Percentiles rank a stretch among this genome's conserved stretches.
These are phyloP conservation scores for Melinaea marsaeus DNA, from an alignment of 2,888 invertebrate genomes.

Conservation along the genomic window DNA sequence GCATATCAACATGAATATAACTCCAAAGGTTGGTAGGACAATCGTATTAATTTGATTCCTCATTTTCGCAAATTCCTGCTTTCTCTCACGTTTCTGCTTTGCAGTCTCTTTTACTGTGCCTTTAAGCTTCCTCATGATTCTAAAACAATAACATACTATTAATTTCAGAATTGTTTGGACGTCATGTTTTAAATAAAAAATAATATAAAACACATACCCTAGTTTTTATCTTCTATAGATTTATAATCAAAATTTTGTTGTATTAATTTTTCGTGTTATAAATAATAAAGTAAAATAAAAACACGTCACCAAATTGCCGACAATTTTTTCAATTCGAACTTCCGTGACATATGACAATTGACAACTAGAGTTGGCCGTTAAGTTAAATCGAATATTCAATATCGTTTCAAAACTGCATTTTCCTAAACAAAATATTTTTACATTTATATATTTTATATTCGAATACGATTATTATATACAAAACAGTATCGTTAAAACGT, in stretches of 20 bases:
- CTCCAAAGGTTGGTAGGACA: slow-evolving; percentile 84
- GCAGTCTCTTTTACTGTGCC: slow-evolving; percentile 90
- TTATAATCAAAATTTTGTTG: slow-evolving; percentile 8
- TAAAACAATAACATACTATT: slow-evolving; percentile 37
- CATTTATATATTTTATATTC: no score
- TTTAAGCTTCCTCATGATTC: slow-evolving; percentile 86
- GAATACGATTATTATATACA: no score
- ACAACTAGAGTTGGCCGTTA: no score
- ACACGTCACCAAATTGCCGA: slow-evolving; percentile 18
- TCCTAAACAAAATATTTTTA: no score
- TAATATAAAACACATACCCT: background rate
- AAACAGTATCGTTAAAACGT: no score
- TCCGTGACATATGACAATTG: background rate
- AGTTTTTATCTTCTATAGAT: no score
- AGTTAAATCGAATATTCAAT: no score
- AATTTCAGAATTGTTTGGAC: background rate
- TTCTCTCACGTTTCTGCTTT: slow-evolving; percentile 89
- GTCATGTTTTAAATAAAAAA: background rate
- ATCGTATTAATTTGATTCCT: slow-evolving; percentile 88
- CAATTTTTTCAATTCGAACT: background rate
- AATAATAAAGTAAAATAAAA: slow-evolving; percentile 2
- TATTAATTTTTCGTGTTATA: slow-evolving; percentile 6
- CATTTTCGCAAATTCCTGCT: slow-evolving; percentile 88
- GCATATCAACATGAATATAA: slow-evolving; percentile 83
- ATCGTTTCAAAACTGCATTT: no score